Base-by-base conservation (phyloP, 2,888 invertebrate genomes). In the Oscheius onirici region DNA sequence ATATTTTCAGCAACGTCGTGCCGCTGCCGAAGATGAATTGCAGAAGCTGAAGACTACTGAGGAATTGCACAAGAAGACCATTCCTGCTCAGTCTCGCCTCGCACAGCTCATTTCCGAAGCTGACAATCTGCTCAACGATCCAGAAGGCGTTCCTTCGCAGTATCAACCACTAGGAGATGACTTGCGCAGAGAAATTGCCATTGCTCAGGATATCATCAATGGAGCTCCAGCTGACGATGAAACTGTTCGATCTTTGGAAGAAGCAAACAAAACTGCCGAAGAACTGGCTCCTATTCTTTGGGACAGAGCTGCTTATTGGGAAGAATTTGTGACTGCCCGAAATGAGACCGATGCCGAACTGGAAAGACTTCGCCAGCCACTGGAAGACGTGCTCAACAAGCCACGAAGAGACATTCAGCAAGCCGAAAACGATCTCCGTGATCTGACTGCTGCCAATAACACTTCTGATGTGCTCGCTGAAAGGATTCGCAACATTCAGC, bases 341-440 rank as follows among this genome's bases (percentile, higher is more conserved):
- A 81, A 83, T 40, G 67, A 69, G 10, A 74, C 79, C 24, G 80
- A 78, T 67, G 72, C 75, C 26, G 61, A 73, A 61, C 72, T 81
- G 55, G 79, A 78, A 8, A 28, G 69, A 52, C 69, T 77, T 17
- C 77, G 75, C 34, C 51, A 57, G 49, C 72, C 72, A 44, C 40
- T 78, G 20, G 78, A 76, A 24, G 69, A 24, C 41, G 72, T 73
- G n/a, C 55, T 46, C 17, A 60, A 49, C 6, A 76, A 78, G 60
- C 68, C 63, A 28, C 67, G 67, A 34, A 54, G 74, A n/a, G 46
- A 70, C 11, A 41, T 68, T 28, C 65, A 69, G 20, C 76, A 74
- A 26, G 78, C 72, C 22, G 26, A 55, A 8, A 43, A 68, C 28
- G 76, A 76, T 44, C 60, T 78, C 26, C 65, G 70, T 5, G 61